Evolutionary conservation across 2,113 vertebrate species (phyloP), one percentile per base, ranked within the genome.

Genomic region (Mionectes macconnelli): DNA sequence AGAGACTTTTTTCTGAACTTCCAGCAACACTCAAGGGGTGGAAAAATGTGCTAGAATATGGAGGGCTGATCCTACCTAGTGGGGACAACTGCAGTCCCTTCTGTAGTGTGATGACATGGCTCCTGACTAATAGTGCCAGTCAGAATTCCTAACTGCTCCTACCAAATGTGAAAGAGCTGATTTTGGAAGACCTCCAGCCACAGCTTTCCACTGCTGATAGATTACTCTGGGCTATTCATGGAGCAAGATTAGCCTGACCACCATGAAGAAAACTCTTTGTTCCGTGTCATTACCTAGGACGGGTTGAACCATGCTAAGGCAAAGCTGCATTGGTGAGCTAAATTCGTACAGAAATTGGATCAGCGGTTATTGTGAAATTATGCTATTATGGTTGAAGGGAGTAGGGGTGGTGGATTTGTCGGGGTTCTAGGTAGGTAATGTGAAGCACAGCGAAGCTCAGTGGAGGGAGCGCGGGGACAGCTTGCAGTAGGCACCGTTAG

Each of bases 131-230:
- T 93, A 92, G 93, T 91, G 96, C 97, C 97, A 97, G 98, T 97
- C 98, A 98, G 96, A 98, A 98, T 97, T 97, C 96, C 97, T 97
- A 95, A 96, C 97, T 93, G 93, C 94, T 96, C 64, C 93, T 94
- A 98, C 97, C 97, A 97, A 98, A 98, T 93, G 97, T 5, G 52
- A 89, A 75, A 96, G 96, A 97, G 93, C 96, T 96, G 93, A 20
- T 89, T 78, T 96, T 98, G 98, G 98, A 98, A 97, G 94, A 66
- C 94, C 97, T 98, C 98, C 97, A 97, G 98, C 74, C 96, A 86
- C 93, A 95, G 98, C 97, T 97, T 98, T 97, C 78, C 77, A 94
- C 69, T 96, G 96, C 95, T 94, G 66, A 96, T 95, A 97, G 97
- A 97, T 98, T 97, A 97, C 97, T 97, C 97, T 94, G 96, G 95